These are phyloP conservation scores for Caenorhabditis sp. DNA, from an alignment of 2,888 invertebrate species.

Conservation along the genomic window DNA sequence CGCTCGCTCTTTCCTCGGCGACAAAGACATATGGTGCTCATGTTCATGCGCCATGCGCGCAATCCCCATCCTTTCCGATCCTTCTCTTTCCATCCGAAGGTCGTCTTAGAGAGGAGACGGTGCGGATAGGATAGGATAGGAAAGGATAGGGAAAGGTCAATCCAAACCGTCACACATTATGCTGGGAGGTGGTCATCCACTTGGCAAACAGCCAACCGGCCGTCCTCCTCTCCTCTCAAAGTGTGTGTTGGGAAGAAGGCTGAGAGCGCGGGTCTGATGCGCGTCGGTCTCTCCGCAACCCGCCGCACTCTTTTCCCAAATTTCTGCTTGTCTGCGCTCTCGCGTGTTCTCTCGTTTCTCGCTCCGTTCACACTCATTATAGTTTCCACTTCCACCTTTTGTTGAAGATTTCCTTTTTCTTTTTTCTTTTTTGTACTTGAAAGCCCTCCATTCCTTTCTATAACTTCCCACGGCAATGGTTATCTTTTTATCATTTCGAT, in stretches of 20 bases:
- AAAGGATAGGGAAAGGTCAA: constrained; percentile 59
- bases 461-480: neutral
- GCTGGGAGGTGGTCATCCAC: constrained; percentile 59
- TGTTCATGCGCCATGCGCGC: constrained; percentile 6
- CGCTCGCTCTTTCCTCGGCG: too few species aligned
- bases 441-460: neutral
- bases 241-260: constrained; percentile 32
- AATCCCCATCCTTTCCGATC: constrained; percentile 15
- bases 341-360: constrained; percentile 18
- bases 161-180: constrained; percentile 63
- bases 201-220: constrained; percentile 65
- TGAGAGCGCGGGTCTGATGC: constrained; percentile 25
- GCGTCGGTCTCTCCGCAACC: constrained; percentile 19
- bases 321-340: constrained; percentile 32
- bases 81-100: too few species aligned
- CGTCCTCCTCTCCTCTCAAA: constrained; percentile 35
- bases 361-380: constrained; percentile 53
- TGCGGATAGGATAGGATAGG: too few species aligned
- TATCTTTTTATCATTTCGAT: neutral
- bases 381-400: constrained; percentile 25
- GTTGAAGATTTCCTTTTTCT: neutral
- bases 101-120: too few species aligned
- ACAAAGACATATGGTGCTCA: constrained; percentile 31
- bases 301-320: constrained; percentile 30
- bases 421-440: constrained; percentile 2